Conservation (phyloP, 2,888 invertebrate species). For the Caenorhabditis virilis region DNA sequence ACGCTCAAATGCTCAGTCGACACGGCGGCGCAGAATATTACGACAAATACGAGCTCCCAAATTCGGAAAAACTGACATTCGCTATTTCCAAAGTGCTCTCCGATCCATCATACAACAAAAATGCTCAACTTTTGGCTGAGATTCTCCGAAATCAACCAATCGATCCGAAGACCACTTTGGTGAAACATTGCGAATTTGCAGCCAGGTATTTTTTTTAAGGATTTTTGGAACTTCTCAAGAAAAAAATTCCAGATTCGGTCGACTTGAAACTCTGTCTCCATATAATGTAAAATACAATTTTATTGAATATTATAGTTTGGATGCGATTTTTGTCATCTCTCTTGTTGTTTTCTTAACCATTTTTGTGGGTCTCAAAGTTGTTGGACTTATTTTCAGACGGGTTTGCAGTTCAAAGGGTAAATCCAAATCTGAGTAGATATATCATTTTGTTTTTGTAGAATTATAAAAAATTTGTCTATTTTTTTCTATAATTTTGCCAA, state of each 20-base stretch:
- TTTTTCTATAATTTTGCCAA: too few species aligned
- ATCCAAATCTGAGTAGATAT: not conserved
- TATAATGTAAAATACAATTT: not conserved
- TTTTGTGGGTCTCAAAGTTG: not conserved
- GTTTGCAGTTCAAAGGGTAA: not conserved
- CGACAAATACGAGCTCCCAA: slow-evolving; percentile 16
- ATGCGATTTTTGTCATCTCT: not conserved
- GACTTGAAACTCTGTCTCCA: not conserved
- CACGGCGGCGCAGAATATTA: slow-evolving; percentile 12
- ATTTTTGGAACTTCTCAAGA: not conserved
- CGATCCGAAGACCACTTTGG: not conserved
- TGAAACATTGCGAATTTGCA: not conserved
- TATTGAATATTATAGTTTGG: not conserved
- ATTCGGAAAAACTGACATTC: slow-evolving; percentile 14
- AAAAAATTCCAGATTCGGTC: not conserved
- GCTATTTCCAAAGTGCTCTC: slow-evolving; percentile 10
- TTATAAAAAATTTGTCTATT: too few species aligned
- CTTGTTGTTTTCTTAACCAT: not conserved
- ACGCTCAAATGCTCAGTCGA: slow-evolving; percentile 20
- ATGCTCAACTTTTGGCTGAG: slow-evolving; percentile 20
- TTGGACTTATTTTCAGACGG: not conserved
- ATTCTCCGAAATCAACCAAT: slow-evolving; percentile 7
- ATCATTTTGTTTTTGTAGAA: too few species aligned
- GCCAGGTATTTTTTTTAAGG: not conserved
- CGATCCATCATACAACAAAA: slow-evolving; percentile 3